Conservation (phyloP, 30 jellyfish, hydroid and myxozoan genomes). For the Pseudorhiza aurosa region DNA sequence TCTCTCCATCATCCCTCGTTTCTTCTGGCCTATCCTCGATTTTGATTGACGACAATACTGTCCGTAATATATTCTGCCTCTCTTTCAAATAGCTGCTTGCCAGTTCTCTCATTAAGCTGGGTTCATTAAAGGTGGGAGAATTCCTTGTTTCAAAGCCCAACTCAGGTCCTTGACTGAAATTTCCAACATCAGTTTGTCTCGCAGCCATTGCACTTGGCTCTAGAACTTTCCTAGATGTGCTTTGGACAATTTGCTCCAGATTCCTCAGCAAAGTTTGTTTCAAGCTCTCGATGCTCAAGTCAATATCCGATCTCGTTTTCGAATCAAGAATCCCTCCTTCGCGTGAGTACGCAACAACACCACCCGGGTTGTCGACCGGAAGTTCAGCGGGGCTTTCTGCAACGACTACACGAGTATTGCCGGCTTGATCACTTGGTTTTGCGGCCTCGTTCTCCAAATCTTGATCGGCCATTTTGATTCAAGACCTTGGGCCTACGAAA, state of each 20-base stretch:
- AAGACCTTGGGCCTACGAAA: too few relatives aligned
- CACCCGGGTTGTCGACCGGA: too few relatives aligned
- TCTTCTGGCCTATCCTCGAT: not conserved
- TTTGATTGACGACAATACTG: not conserved
- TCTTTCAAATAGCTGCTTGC: conserved; percentile 31
- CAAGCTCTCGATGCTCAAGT: conserved; percentile 22
- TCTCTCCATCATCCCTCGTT: not conserved
- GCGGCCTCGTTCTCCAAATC: too few relatives aligned
- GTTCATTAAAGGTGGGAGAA: not conserved
- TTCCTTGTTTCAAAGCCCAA: not conserved
- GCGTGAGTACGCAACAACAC: too few relatives aligned
- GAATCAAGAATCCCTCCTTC: conserved; percentile 7
- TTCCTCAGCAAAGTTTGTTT: conserved; percentile 11
- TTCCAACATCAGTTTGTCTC: not conserved
- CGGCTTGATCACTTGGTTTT: too few relatives aligned
- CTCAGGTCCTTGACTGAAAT: not conserved
- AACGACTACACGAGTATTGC: too few relatives aligned
- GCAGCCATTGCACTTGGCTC: not conserved
- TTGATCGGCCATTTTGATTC: too few relatives aligned
- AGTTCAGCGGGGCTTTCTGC: too few relatives aligned
- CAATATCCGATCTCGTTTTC: not conserved
- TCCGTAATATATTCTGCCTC: conserved; percentile 9
- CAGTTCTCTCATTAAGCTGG: conserved; percentile 16
- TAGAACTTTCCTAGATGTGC: not conserved
- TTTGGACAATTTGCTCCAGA: conserved; percentile 14